Evolutionary conservation across 2,888 invertebrate species (phyloP), one percentile per base, ranked within the genome.

Genomic region (Drosophila anomalata): DNA sequence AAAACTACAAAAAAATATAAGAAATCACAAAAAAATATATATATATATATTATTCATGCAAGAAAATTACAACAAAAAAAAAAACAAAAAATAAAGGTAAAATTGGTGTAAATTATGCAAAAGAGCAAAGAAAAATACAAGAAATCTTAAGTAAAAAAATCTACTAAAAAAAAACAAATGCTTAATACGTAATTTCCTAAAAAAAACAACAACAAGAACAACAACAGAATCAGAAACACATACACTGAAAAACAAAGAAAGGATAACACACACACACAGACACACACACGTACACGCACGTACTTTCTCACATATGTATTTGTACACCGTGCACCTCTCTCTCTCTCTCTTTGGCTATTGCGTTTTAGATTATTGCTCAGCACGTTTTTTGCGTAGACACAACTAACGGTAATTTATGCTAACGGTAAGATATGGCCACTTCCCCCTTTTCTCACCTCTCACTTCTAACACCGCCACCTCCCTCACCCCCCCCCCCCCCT

Each of bases 111-210:
- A 75, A 84, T 65, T 84, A 50, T 54, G 69, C 20, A 68, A 62
- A 69, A 47, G 17, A 22, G 8, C 9, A 14, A 42, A 20, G 46
- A 26, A 33, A 54, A 65, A 17, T 17, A 41, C n/a, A 41, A 41
- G 39, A 14, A 52, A 50, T 47, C 26, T 33, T 54, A 73, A 73
- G 52, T 60, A 60, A 65, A 71, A 36, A 63, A 56, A 53, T 33
- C 47, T 46, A 72, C 54, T 68, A 54, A 26, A 62, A 31, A 52
- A 54, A 70, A 56, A 39, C 47, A 55, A 70, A 62, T 22, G 61
- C 55, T 72, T 71, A 69, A 75, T 80, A 80, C 80, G 80, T 81
- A 85, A 80, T 78, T 79, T 83, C 65, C 78, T 79, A 78, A 67
- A 60, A 60, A 26, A 26, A 26, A 26, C 29, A 42, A 14, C 14